Evolutionary conservation across 2,797 vertebrate genomes (phyloP), one percentile per base, ranked within the genome.

Genomic region (Momotus momota): DNA sequence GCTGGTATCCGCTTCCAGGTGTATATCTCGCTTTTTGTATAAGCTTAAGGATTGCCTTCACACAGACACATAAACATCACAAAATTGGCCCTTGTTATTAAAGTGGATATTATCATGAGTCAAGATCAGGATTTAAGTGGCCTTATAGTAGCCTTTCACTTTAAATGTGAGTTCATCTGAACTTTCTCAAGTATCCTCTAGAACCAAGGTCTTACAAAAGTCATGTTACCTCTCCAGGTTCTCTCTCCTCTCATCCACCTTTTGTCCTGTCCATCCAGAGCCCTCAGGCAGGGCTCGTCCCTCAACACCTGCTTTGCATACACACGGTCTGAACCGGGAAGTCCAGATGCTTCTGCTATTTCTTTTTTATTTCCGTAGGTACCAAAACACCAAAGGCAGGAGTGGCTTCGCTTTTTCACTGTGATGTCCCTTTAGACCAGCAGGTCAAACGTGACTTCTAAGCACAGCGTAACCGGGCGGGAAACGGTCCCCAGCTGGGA

Each of bases 401-500:
- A 9, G 5, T 0, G 7, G 15, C 2, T 1, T 5, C 48, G 1
- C 27, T 0, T 29, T 29, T 58, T 25, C 58, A 1, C 45, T 19
- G 54, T 0, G 57, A 5, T 3, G 16, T 14, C 70, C 3, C 61
- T 0, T n/a, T 1, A 3, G 13, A 6, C 18, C 52, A 0, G 46
- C 23, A 33, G 57, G 12, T 43, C 79, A 4, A 8, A 16, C 25
- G 2, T 0, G 17, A 12, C 84, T 71, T 25, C 26, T 1, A 14
- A 13, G 22, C 54, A 0, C 58, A 0, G 21, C 0, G 35, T 0
- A 6, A 7, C 4, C 7, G 31, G 40, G 45, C 0, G 43, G 16
- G 35, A 23, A 21, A 10, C 17, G 43, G 20, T 2, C 6, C 33
- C 2, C 23, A 2, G 9, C 16, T 2, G 7, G 4, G 31, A 2